These are phyloP conservation scores for Python bivittatus DNA, from an alignment of 2,113 vertebrate species.

Conservation along the genomic window DNA sequence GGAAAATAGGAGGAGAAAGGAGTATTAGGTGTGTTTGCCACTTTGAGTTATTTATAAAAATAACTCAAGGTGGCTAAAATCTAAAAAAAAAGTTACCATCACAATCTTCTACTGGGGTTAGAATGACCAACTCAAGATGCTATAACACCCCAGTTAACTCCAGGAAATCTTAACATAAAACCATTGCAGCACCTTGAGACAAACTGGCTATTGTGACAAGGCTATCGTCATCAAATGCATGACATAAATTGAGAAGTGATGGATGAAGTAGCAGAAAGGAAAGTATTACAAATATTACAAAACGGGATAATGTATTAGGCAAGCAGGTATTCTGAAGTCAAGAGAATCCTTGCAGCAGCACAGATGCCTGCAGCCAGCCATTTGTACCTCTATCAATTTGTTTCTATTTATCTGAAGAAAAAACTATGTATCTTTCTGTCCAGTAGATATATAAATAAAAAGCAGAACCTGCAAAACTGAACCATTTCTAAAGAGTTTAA, in stretches of 20 bases:
- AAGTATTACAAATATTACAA: neutral
- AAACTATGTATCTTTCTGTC: neutral
- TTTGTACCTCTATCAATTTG: neutral
- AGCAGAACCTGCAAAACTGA: neutral
- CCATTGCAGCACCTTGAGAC: neutral
- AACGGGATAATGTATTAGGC: neutral
- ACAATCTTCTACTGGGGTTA: neutral
- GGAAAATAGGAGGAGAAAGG: no score
- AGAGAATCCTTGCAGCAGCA: neutral
- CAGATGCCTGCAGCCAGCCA: neutral
- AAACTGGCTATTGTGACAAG: neutral
- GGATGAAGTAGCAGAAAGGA: neutral
- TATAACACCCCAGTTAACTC: neutral
- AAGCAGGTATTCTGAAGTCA: neutral
- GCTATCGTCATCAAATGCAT: neutral
- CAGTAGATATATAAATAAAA: neutral
- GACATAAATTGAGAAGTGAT: neutral
- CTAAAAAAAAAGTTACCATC: neutral
- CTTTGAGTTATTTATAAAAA: no score
- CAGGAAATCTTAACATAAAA: neutral
- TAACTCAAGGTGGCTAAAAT: no score
- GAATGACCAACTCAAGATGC: neutral
- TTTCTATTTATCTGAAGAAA: neutral
- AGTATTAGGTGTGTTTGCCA: no score
- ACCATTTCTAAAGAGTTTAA: neutral